Evolutionary conservation across 1,140 invertebrate species (phyloP), one percentile per base, ranked within the genome.

Genomic region (Drosophila repletoides): DNA sequence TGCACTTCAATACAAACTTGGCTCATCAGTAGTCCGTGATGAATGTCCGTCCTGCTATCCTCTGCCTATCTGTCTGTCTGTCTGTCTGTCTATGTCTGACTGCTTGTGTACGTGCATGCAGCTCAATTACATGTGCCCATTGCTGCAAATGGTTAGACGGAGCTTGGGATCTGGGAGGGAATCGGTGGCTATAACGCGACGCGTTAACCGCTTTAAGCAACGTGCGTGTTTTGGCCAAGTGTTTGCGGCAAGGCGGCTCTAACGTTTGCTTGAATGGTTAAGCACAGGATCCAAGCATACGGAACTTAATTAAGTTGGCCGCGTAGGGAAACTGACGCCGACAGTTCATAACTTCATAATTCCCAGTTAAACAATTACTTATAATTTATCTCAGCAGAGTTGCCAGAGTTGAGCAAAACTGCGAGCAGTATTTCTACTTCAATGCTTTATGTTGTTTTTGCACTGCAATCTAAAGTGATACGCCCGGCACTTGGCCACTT

Each of bases 191-290:
- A 68, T 75, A 58, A 76, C n/a, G 67, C 33, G 58, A 33, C 53
- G 80, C 79, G 79, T 84, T 84, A 84, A 84, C 74, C 53, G 61
- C 79, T 74, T 79, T 64, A 63, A 53, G 38, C 59, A 21, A 48
- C 5, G 5, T 33, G 48, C 51, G 55, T 63, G 69, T 59, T 10
- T 24, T 24, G 52, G 43, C 31, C 38, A 60, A 68, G 66, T 53
- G 64, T 38, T 65, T 55, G 63, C 43, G 17, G 70, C 21, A 19
- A 22, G 56, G 31, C 65, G 24, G 31, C 1, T 36, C 29, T 72
- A 81, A 81, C 72, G 69, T 46, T 14, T 51, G 33, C 46, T 73
- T 69, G 72, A 81, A 56, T 83, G 66, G 68, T 38, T 55, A 46
- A 38, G 2, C 34, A 60, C 65, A 58, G 34, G 52, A 40, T 24